These are phyloP conservation scores for Phyllotis vaccarum DNA, from an alignment of 2,797 vertebrate genomes.

Conservation along the genomic window DNA sequence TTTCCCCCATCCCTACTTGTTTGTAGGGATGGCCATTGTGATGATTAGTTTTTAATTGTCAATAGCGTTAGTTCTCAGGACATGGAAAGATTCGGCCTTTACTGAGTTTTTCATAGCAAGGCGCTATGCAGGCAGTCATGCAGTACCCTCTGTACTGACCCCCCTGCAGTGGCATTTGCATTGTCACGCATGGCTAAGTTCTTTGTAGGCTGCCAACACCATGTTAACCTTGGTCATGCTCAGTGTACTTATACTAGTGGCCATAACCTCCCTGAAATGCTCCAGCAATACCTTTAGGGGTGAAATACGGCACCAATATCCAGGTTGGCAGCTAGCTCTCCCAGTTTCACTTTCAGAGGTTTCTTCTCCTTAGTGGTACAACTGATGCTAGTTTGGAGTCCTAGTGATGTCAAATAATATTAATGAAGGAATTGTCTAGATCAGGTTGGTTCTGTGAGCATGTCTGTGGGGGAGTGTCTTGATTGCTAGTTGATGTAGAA, in stretches of 20 bases:
- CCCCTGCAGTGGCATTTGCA: not conserved
- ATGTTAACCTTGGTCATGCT: not conserved
- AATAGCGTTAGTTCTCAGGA: not conserved
- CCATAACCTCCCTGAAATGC: not conserved
- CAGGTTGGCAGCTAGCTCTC: no score
- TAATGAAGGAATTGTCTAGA: not conserved
- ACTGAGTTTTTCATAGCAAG: not conserved
- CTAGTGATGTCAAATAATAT: not conserved
- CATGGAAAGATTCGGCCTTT: not conserved
- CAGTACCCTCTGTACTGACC: not conserved
- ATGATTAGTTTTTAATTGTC: not conserved
- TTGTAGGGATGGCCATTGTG: not conserved
- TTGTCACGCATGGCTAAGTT: not conserved
- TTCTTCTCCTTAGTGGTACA: not conserved
- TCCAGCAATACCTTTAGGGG: not conserved
- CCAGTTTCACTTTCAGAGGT: not conserved
- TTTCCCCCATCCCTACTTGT: not conserved
- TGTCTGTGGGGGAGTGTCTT: not conserved
- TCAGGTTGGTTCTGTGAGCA: not conserved
- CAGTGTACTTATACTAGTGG: not conserved
- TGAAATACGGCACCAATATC: not conserved
- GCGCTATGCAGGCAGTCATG: no score
- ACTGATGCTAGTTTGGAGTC: not conserved
- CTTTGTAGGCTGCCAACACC: not conserved
- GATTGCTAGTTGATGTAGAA: not conserved